These are phyloP conservation scores for Palloptera scutellata DNA, from an alignment of 2,888 invertebrate genomes.

Conservation along the genomic window DNA sequence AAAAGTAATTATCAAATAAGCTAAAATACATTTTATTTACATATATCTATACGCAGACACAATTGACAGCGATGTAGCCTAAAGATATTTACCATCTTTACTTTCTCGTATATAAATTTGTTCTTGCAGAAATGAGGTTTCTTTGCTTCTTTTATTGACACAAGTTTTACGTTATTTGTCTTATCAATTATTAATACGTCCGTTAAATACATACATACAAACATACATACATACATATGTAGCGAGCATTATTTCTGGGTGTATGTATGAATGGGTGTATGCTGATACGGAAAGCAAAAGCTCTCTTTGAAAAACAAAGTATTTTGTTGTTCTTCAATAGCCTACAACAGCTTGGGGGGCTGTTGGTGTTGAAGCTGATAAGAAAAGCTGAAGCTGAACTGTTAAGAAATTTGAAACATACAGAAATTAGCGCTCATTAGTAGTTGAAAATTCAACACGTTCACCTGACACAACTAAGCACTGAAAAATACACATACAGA, in stretches of 20 bases:
- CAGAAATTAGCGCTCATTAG: conserved; percentile 18
- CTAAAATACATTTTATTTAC: too few species aligned
- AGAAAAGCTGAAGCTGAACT: neutral
- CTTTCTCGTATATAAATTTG: neutral
- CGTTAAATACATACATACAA: too few species aligned
- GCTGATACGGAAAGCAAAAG: neutral
- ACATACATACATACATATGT: too few species aligned
- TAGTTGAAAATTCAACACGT: conserved; percentile 12
- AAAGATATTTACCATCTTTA: neutral
- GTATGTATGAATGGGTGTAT: too few species aligned
- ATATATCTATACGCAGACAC: too few species aligned
- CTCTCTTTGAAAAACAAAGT: neutral
- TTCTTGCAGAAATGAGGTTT: neutral
- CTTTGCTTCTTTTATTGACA: neutral
- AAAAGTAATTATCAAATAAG: too few species aligned
- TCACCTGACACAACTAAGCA: conserved; percentile 3
- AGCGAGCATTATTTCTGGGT: too few species aligned
- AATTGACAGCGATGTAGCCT: too few species aligned
- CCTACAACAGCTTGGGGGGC: conserved; percentile 1
- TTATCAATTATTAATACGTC: conserved; percentile 22
- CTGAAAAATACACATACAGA: conserved; percentile 11
- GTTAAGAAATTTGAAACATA: neutral
- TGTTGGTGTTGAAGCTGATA: conserved; percentile 2
- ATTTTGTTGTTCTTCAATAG: conserved; percentile 7
- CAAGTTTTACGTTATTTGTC: conserved; percentile 1